These are phyloP conservation scores for Muscicapa adusta DNA, from an alignment of 2,113 vertebrate species.

Conservation along the genomic window DNA sequence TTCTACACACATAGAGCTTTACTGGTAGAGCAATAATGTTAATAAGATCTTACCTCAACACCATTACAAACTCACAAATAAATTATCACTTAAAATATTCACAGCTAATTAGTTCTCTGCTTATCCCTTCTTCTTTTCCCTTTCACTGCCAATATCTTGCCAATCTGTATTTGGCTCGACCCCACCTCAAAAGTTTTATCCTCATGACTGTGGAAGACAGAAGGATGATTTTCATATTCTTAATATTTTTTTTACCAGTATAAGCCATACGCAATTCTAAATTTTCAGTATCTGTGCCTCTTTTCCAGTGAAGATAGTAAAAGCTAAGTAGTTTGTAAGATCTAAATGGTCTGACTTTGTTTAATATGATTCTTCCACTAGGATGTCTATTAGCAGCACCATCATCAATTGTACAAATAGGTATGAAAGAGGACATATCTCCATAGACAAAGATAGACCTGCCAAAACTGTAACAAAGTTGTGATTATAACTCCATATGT, in stretches of 20 bases:
- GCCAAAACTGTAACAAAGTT: not conserved
- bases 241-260: not conserved
- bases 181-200: not conserved
- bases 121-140: not conserved
- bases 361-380: not conserved
- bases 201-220: not conserved
- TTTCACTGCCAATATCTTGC: not conserved
- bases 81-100: not conserved
- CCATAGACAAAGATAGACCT: not conserved
- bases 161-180: not conserved
- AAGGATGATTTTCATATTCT: not conserved
- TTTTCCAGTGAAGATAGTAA: not conserved
- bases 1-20: not conserved
- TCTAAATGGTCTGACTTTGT: not conserved
- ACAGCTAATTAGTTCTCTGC: not conserved
- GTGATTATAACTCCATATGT: not conserved
- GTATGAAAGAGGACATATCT: not conserved
- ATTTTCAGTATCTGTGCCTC: not conserved
- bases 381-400: not conserved
- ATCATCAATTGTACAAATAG: not conserved
- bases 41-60: not conserved
- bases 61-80: not conserved
- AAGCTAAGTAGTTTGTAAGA: not conserved
- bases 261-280: not conserved
- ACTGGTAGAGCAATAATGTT: not conserved